A percentile compares a stretch with the other conserved stretches of the same genome.
Conservation (phyloP, 92 coral and sea anemone genomes). For the Umimayanthus chanpuru region DNA sequence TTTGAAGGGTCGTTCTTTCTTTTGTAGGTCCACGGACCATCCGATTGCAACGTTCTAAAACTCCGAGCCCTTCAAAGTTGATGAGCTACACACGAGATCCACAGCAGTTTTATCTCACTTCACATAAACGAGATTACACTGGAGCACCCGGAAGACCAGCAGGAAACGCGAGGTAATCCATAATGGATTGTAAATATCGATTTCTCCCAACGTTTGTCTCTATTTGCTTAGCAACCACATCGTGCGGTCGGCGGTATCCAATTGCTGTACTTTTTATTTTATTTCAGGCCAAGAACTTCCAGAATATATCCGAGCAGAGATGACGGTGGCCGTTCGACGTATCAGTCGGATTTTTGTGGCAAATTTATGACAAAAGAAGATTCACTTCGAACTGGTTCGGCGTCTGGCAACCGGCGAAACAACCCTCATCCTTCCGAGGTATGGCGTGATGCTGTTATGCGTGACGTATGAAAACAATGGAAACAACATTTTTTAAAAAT, state of each 20-base stretch:
- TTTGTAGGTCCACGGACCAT: conserved; percentile 22
- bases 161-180: conserved; percentile 82
- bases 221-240: conserved; percentile 65
- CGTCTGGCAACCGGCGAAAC: conserved; percentile 83
- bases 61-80: conserved; percentile 62
- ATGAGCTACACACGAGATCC: conserved; percentile 76
- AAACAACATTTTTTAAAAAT: neutral
- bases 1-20: neutral
- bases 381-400: conserved; percentile 68
- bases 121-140: conserved; percentile 76
- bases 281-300: conserved; percentile 80
- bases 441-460: conserved; percentile 24
- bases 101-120: conserved; percentile 78
- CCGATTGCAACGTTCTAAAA: conserved; percentile 49
- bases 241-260: neutral
- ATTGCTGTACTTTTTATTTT: conserved; percentile 23
- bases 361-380: conserved; percentile 51
- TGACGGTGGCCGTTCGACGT: conserved; percentile 64
- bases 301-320: conserved; percentile 77
- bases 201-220: neutral
- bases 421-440: conserved; percentile 98
- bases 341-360: conserved; percentile 71
- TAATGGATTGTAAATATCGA: neutral
- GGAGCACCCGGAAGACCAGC: conserved; percentile 81
- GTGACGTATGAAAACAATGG: neutral